phyloP scores from a whole-genome alignment of 2,888 invertebrate genomes.

The Adelphocoris suturalis region DNA sequence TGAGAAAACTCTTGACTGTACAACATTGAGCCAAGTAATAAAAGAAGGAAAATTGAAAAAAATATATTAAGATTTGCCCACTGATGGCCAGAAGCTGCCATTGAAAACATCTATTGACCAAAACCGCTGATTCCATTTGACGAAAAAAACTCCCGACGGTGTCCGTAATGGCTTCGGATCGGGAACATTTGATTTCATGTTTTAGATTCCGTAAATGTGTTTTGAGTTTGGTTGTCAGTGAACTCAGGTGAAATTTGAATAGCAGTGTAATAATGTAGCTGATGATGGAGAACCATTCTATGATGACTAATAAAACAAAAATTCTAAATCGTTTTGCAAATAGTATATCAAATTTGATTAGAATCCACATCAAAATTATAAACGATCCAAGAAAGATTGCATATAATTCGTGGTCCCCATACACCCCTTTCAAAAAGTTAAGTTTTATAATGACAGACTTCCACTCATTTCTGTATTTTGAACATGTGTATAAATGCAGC shows the following conservation, averaged over 20 bases:
- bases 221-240: neutral
- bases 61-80: neutral
- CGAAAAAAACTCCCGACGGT: neutral
- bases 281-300: neutral
- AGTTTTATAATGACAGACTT: no score
- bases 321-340: neutral
- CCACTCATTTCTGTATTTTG: constrained; percentile 1
- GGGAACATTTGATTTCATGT: neutral
- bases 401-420: neutral
- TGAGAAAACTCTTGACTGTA: neutral
- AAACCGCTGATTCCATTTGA: neutral
- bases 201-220: neutral
- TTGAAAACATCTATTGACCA: neutral
- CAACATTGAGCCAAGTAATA: neutral
- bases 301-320: neutral
- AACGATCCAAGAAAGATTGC: neutral
- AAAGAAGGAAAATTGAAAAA: neutral
- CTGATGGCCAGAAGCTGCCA: neutral
- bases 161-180: neutral
- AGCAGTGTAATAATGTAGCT: neutral
- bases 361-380: neutral
- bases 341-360: neutral
- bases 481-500: neutral
- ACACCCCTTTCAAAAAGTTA: neutral
- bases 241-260: neutral